Evolutionary conservation across 2,888 invertebrate species (phyloP).

Genomic region (Aromia moschata): DNA sequence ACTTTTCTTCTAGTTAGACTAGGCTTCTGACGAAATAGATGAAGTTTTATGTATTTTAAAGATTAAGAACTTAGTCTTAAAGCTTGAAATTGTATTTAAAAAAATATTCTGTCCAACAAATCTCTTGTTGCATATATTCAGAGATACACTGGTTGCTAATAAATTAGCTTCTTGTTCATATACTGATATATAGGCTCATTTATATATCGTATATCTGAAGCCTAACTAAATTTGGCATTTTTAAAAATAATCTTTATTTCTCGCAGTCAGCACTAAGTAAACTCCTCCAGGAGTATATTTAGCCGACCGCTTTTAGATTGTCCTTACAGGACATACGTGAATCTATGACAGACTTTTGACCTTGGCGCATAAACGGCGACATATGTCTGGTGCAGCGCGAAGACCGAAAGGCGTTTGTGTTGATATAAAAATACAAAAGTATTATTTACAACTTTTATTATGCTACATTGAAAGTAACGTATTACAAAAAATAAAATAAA

Average conservation of each 20-base stretch:
- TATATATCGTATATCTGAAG: constrained; percentile 55
- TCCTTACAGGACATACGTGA: constrained; percentile 14
- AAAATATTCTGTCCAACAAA: too few relatives aligned
- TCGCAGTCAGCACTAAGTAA: too few relatives aligned
- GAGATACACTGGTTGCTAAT: too few relatives aligned
- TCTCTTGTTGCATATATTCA: too few relatives aligned
- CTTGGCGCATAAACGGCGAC: too few relatives aligned
- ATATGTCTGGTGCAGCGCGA: not conserved
- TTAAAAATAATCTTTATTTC: constrained; percentile 21
- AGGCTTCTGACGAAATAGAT: too few relatives aligned
- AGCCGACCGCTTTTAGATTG: too few relatives aligned
- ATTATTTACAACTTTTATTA: constrained; percentile 20
- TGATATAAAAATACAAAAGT: constrained; percentile 27
- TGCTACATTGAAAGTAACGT: constrained; percentile 18
- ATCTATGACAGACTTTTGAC: not conserved
- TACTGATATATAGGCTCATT: constrained; percentile 60
- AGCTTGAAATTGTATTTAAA: too few relatives aligned
- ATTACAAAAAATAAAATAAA: constrained; percentile 16
- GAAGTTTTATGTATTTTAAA: too few relatives aligned
- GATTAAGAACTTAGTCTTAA: too few relatives aligned
- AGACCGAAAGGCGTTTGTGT: constrained; percentile 1
- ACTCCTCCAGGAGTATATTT: too few relatives aligned
- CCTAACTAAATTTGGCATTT: constrained; percentile 18
- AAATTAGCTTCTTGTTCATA: constrained; percentile 46
- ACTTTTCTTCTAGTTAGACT: not conserved